Percentiles rank a stretch among this genome's conserved stretches.
phyloP scores from a whole-genome alignment of 30 jellyfish, hydroid and myxozoan genomes.

The Nemopilema nomurai region DNA sequence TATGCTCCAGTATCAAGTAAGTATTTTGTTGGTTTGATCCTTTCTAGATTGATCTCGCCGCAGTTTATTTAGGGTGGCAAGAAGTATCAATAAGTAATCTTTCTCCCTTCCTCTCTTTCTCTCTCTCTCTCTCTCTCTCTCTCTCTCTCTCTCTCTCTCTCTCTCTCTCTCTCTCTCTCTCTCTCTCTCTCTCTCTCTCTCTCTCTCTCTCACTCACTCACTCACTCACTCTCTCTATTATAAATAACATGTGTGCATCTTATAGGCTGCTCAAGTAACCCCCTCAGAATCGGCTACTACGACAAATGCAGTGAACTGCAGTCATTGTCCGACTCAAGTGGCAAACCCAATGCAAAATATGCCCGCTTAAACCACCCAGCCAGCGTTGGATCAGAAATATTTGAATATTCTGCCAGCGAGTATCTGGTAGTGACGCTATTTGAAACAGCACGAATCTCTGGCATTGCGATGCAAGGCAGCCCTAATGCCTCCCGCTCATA shows the following conservation, averaged over 20 bases:
- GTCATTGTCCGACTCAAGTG: neutral
- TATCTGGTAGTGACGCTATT: constrained; percentile 14
- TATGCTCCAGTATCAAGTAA: neutral
- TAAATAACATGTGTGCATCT: no score
- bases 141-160: no score
- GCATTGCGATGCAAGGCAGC: constrained; percentile 36
- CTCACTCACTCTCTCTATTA: no score
- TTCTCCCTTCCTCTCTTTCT: no score
- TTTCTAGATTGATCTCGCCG: neutral
- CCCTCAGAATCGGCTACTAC: constrained; percentile 28
- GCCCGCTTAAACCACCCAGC: constrained; percentile 48
- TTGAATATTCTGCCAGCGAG: constrained; percentile 20
- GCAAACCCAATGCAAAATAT: constrained; percentile 16
- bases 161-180: no score
- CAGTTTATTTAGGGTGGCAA: neutral
- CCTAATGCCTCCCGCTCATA: constrained; percentile 19
- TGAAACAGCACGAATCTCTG: constrained; percentile 3
- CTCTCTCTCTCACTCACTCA: no score
- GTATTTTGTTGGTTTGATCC: neutral
- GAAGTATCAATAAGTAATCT: neutral
- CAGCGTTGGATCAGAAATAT: neutral
- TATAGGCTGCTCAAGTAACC: constrained; percentile 15
- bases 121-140: no score
- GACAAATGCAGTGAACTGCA: constrained; percentile 26
- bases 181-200: no score